Conservation (phyloP, 2,113 vertebrate genomes). For the Eolophus roseicapilla region DNA sequence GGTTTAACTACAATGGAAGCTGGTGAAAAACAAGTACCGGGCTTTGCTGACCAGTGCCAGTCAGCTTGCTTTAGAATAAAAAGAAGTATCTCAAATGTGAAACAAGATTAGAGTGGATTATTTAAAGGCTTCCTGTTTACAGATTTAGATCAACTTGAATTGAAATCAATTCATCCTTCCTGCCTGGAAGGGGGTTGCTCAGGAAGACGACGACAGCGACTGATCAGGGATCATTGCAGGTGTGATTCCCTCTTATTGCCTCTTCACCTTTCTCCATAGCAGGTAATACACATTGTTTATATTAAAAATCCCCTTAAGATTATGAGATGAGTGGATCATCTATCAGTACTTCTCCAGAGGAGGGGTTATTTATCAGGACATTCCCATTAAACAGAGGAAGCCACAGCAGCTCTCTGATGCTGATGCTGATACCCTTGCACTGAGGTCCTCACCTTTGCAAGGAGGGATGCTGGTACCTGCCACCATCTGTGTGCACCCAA, state of each 20-base stretch:
- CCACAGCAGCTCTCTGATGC: not conserved
- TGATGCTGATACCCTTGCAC: fast-evolving
- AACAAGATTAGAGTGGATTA: slow-evolving; percentile 59
- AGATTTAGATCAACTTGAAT: slow-evolving; percentile 44
- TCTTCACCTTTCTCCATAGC: not conserved
- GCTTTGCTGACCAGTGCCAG: slow-evolving; percentile 46
- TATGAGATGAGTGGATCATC: not conserved
- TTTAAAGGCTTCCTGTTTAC: slow-evolving; percentile 59
- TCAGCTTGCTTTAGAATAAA: not conserved
- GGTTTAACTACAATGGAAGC: not conserved
- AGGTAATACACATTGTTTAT: not conserved
- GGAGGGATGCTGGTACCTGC: not conserved
- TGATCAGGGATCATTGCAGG: not conserved
- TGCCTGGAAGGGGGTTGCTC: not conserved
- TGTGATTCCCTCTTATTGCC: not conserved
- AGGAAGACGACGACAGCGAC: fast-evolving
- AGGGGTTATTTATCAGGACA: not conserved
- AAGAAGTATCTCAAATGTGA: slow-evolving; percentile 8
- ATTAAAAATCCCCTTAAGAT: not conserved
- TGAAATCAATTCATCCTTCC: slow-evolving; percentile 35
- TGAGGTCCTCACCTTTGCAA: fast-evolving
- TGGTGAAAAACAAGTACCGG: not conserved
- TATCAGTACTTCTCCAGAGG: not conserved
- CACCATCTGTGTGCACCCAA: fast-evolving
- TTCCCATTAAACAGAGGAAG: not conserved